Base-by-base conservation (phyloP, 2,888 invertebrate genomes). In the Cylindroiulus punctatus region DNA sequence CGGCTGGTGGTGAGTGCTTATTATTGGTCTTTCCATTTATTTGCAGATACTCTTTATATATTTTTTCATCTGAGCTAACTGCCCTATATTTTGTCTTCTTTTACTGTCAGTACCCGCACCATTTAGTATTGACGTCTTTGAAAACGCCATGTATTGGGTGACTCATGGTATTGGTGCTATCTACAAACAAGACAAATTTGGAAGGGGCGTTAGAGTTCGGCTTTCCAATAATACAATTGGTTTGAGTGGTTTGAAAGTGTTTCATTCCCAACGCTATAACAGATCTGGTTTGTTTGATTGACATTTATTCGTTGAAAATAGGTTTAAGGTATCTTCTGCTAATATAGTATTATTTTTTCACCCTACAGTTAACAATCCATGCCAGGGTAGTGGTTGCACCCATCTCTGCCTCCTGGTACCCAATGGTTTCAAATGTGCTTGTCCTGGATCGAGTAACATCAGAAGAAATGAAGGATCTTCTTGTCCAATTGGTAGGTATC, bases 321-420 rank as follows among this genome's bases (percentile, higher is more conserved):
- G n/a, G 10, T 52, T 5, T 4, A 7, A 4, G 7, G 36, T 4
- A 44, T 22, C 14, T 47, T 47, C 47, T 47, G 19, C 5, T 76
- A 76, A 30, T 8, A 47, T 10, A 12, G 26, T 26, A 14, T 22
- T 76, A 76, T 76, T 76, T 76, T n/a, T 76, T 14, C 30, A 26
- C n/a, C 4, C 0, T 47, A 10, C 10, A 86, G 86, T 86, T n/a
- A 81, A 84, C 87, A 91, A 90, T 87, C 89, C 90, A 40, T 96
- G 97, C 91, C 91, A 92, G 42, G 93, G 93, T 87, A 93, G 94
- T 85, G 93, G 93, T 30, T 99, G 99, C 92, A 95, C 97, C 85
- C 99, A 99, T 92, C 92, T 99, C 88, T 99, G 99, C 91, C 93
- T 99, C 82, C 92, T 96, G 17, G 95, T 97, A 88, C 98, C 98